Evolutionary conservation across 2,888 invertebrate genomes (phyloP), one percentile per base, ranked within the genome.

Genomic region (Brachypterus glaber): DNA sequence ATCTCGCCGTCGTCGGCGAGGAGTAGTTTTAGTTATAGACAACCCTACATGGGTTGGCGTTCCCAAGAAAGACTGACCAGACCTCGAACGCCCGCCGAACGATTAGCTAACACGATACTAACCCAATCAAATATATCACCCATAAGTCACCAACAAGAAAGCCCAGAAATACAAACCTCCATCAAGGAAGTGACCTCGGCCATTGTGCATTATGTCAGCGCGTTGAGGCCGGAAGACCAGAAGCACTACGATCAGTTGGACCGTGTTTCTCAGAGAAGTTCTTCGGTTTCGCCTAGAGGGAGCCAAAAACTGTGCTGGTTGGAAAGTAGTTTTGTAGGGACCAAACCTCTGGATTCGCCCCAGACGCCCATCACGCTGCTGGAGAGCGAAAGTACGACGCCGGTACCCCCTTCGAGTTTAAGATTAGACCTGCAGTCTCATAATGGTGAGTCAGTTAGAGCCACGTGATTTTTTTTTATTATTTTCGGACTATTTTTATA

Each of bases 121-220:
- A 69, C 74, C 35, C 69, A 72, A 12, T 29, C 17, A 5, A n/a
- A 4, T n/a, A n/a, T 39, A 43, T 47, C 49, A 52, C 38, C 46
- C 47, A 45, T 54, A 42, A 45, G 50, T 50, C 39, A 50, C n/a
- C 30, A 38, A 1, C 60, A 59, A 25, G 62, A 63, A 35, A 70
- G 68, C 47, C 71, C 71, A 42, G 82, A 82, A 62, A 86, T 87
- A 44, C 84, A 84, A 60, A 78, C 85, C 46, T 88, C 87, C 40
- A 90, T 90, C 62, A 89, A 89, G 66, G 89, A 89, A 67, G 90
- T 90, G 49, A 90, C 90, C 46, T 89, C 89, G 51, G 90, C 90
- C 32, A 90, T 91, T 54, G 90, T 89, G 37, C 89, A 90, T 64
- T 90, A 89, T 72, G 89, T 90, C 44, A 80, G 80, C 46, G 80